These are phyloP conservation scores for Engystomops pustulosus DNA, from an alignment of 2,113 vertebrate genomes.

Conservation along the genomic window DNA sequence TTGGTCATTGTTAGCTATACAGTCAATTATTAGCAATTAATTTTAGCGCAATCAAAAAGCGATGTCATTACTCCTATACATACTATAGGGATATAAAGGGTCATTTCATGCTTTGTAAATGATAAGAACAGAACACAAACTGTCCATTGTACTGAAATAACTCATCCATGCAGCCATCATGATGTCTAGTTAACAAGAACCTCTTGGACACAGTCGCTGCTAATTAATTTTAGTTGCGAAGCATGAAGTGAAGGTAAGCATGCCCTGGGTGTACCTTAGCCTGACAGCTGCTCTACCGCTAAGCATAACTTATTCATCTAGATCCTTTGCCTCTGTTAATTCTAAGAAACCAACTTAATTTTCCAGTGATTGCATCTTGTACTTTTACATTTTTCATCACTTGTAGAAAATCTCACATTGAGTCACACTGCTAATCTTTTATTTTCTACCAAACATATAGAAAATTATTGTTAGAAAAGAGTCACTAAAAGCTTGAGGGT, in stretches of 20 bases:
- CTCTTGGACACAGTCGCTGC: conserved; percentile 23
- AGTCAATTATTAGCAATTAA: too few species aligned
- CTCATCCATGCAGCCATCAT: conserved; percentile 23
- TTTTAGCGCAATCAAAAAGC: too few species aligned
- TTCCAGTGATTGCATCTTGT: conserved; percentile 10
- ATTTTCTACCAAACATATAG: background rate
- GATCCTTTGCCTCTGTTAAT: conserved; percentile 21
- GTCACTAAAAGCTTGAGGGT: background rate
- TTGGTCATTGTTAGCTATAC: too few species aligned
- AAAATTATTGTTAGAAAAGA: background rate
- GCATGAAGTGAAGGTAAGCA: conserved; percentile 45
- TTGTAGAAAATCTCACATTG: background rate
- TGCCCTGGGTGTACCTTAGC: conserved; percentile 26
- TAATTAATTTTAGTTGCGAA: conserved; percentile 46
- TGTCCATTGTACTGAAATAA: background rate
- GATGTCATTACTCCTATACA: too few species aligned
- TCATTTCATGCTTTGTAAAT: background rate
- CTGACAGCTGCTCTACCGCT: conserved; percentile 42
- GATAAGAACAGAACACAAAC: background rate
- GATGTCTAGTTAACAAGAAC: conserved; percentile 40
- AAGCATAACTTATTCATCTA: conserved; percentile 6
- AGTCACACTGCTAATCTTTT: background rate
- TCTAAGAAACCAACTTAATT: conserved; percentile 36
- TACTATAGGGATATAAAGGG: background rate
- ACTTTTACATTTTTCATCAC: background rate